Percentiles rank a stretch among this genome's conserved stretches.
These are phyloP conservation scores for Plebejus melissa DNA, from an alignment of 2,888 invertebrate species.

Conservation along the genomic window DNA sequence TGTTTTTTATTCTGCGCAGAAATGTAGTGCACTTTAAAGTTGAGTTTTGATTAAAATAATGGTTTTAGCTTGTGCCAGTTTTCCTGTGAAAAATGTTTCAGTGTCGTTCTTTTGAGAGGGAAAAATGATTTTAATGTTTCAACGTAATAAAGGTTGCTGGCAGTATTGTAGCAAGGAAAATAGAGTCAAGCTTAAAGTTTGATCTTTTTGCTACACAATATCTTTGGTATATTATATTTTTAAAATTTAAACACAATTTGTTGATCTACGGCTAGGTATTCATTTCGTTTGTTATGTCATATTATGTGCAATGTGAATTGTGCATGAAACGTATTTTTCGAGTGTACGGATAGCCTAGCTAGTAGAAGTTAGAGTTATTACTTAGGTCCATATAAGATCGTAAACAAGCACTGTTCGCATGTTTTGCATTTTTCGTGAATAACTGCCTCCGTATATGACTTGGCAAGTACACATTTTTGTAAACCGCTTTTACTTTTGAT, in stretches of 20 bases:
- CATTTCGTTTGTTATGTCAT: too few species aligned
- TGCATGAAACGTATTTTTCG: too few species aligned
- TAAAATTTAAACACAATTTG: not conserved
- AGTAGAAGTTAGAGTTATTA: too few species aligned
- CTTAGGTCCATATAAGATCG: not conserved
- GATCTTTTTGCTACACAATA: not conserved
- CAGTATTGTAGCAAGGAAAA: not conserved
- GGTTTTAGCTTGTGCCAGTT: constrained; percentile 11
- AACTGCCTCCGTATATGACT: not conserved
- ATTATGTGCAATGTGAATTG: too few species aligned
- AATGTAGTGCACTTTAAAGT: constrained; percentile 19
- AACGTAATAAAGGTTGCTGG: not conserved
- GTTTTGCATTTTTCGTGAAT: not conserved
- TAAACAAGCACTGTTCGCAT: not conserved
- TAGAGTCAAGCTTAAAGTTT: not conserved
- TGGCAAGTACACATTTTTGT: not conserved
- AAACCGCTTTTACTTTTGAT: constrained; percentile 12
- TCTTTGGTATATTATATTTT: not conserved
- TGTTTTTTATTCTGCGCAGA: not conserved
- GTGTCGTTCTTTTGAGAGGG: not conserved
- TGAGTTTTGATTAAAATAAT: constrained; percentile 17
- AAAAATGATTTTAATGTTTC: not conserved
- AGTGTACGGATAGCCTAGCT: too few species aligned
- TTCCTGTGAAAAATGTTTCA: not conserved
- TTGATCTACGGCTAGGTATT: too few species aligned